These are phyloP conservation scores for Papilio dardanus DNA, from an alignment of 1,140 invertebrate species.

Conservation along the genomic window DNA sequence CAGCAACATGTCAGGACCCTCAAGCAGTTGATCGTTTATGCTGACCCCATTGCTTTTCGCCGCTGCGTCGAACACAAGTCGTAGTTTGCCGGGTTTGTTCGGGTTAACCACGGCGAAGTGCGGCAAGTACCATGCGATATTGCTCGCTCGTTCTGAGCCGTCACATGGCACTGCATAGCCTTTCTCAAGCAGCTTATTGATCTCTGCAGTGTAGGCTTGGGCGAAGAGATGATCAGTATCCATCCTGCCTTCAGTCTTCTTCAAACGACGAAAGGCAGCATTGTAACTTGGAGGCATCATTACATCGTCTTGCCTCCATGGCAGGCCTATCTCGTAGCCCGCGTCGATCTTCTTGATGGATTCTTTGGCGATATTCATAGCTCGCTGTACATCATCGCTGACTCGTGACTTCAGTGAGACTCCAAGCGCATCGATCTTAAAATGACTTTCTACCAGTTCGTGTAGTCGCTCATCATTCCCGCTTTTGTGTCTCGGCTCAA, in stretches of 20 bases:
- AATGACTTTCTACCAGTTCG: background rate
- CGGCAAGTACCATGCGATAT: slow-evolving; percentile 51
- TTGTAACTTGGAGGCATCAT: slow-evolving; percentile 29
- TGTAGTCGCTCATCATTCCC: background rate
- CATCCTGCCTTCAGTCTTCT: slow-evolving; percentile 34
- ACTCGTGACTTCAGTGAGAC: too few relatives aligned
- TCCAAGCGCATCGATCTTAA: too few relatives aligned
- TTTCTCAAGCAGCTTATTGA: slow-evolving; percentile 29
- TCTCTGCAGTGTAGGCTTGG: slow-evolving; percentile 16
- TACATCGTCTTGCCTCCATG: too few relatives aligned
- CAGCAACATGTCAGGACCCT: slow-evolving; percentile 46
- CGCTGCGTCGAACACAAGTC: slow-evolving; percentile 54
- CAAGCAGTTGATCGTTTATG: slow-evolving; percentile 46
- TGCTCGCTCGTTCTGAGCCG: background rate
- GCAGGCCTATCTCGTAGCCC: too few relatives aligned
- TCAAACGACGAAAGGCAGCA: slow-evolving; percentile 27
- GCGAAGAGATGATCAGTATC: slow-evolving; percentile 4
- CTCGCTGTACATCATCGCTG: too few relatives aligned
- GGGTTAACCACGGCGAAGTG: slow-evolving; percentile 53
- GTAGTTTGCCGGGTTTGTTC: slow-evolving; percentile 52
- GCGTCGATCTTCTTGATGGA: too few relatives aligned
- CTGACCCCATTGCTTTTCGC: slow-evolving; percentile 42
- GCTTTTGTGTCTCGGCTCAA: background rate
- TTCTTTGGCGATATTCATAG: too few relatives aligned
- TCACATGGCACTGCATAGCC: slow-evolving; percentile 26